phyloP scores from a whole-genome alignment of 2,888 invertebrate genomes.

The Leptopterna dolabrata region DNA sequence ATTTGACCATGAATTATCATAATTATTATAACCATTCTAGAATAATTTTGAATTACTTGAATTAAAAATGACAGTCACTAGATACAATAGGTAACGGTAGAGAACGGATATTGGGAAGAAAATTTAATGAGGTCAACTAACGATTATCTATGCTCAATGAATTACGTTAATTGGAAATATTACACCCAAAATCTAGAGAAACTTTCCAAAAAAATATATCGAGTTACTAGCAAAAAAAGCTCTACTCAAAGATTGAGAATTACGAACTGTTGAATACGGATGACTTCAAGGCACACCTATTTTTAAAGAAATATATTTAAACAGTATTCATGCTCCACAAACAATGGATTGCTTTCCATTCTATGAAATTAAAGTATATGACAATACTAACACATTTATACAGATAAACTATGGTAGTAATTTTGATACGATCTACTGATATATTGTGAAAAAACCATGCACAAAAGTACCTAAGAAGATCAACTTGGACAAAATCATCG shows the following conservation, averaged over 20 bases:
- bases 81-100: not conserved
- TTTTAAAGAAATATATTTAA: conserved; percentile 31
- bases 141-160: conserved; percentile 36
- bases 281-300: conserved; percentile 52
- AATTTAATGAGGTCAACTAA: not conserved
- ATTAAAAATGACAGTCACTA: not conserved
- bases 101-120: not conserved
- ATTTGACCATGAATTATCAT: not conserved
- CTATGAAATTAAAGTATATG: conserved; percentile 57
- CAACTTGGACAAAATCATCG: conserved; percentile 58
- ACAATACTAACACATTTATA: conserved; percentile 59
- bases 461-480: conserved; percentile 61
- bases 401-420: conserved; percentile 57
- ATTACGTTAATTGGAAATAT: conserved; percentile 32
- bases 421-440: conserved; percentile 57
- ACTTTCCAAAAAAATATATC: conserved; percentile 29
- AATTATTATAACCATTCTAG: not conserved
- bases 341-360: conserved; percentile 58
- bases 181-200: conserved; percentile 42
- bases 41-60: not conserved
- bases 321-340: conserved; percentile 58
- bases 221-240: conserved; percentile 52
- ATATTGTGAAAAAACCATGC: conserved; percentile 58
- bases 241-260: conserved; percentile 49
- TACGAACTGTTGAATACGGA: conserved; percentile 22